phyloP scores from a whole-genome alignment of 2,888 invertebrate species.

The Arrhopalites spinosus region DNA sequence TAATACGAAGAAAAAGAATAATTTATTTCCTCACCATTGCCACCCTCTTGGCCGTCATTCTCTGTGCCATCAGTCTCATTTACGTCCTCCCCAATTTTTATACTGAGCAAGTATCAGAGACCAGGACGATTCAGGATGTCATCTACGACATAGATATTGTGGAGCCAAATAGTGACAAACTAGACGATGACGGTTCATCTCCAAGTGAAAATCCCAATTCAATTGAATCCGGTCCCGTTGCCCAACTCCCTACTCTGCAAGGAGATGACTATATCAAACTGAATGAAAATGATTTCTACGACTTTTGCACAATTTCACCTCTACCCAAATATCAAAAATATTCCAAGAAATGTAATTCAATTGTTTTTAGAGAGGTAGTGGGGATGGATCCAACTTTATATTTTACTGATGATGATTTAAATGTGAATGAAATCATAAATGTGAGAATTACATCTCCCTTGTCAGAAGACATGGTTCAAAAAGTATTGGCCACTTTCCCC shows the following conservation, averaged over 20 bases:
- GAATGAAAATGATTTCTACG: constrained; percentile 5
- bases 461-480: constrained; percentile 2
- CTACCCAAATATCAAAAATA: neutral
- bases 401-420: neutral
- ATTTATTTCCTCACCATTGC: constrained; percentile 21
- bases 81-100: constrained; percentile 6
- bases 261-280: constrained; percentile 5
- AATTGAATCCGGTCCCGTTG: too few species aligned
- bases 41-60: neutral
- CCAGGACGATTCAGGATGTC: neutral
- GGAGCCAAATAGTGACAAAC: neutral
- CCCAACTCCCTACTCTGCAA: constrained; percentile 1
- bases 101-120: neutral
- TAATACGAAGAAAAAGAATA: constrained; percentile 16
- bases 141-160: neutral
- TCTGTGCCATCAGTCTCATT: constrained; percentile 13
- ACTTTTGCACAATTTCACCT: constrained; percentile 18
- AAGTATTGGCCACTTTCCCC: constrained; percentile 1
- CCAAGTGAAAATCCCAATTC: neutral
- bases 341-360: constrained; percentile 6
- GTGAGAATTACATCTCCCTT: constrained; percentile 14
- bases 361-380: constrained; percentile 2
- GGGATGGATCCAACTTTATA: neutral
- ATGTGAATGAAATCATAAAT: neutral
- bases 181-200: neutral